Evolutionary conservation across 1,140 invertebrate species (phyloP).

Genomic region (Drosophila azteca): DNA sequence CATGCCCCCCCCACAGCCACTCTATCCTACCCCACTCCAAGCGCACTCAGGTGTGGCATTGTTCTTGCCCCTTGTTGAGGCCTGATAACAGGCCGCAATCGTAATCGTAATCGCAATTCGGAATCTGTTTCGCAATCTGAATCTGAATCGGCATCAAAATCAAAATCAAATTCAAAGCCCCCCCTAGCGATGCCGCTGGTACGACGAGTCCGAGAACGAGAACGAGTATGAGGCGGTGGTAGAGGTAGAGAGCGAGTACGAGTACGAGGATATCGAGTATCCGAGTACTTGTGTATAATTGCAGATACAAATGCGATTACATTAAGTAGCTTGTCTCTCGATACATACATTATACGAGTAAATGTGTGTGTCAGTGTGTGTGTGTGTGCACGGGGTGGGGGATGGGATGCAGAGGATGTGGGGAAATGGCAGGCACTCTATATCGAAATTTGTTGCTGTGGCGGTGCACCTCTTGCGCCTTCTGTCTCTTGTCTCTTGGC

Average conservation of each 20-base stretch:
- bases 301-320: conserved; percentile 75
- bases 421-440: not conserved
- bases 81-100: conserved; percentile 66
- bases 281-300: conserved; percentile 53
- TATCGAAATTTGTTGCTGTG: not conserved
- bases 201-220: too few relatives aligned
- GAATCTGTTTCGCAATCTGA: conserved; percentile 22
- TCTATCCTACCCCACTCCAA: conserved; percentile 10
- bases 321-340: conserved; percentile 71
- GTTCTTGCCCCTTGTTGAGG: conserved; percentile 8
- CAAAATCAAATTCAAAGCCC: conserved; percentile 31
- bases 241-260: too few relatives aligned
- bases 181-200: conserved; percentile 32
- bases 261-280: too few relatives aligned
- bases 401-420: not conserved
- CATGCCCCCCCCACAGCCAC: conserved; percentile 7
- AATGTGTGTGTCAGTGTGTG: conserved; percentile 15
- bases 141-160: conserved; percentile 22
- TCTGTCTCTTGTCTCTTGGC: too few relatives aligned
- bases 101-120: conserved; percentile 43
- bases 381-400: not conserved
- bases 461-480: not conserved
- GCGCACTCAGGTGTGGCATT: conserved; percentile 1
- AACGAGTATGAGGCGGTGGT: too few relatives aligned
- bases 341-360: conserved; percentile 34